phyloP scores from a whole-genome alignment of 1,140 invertebrate species.

The Ladona fulva region DNA sequence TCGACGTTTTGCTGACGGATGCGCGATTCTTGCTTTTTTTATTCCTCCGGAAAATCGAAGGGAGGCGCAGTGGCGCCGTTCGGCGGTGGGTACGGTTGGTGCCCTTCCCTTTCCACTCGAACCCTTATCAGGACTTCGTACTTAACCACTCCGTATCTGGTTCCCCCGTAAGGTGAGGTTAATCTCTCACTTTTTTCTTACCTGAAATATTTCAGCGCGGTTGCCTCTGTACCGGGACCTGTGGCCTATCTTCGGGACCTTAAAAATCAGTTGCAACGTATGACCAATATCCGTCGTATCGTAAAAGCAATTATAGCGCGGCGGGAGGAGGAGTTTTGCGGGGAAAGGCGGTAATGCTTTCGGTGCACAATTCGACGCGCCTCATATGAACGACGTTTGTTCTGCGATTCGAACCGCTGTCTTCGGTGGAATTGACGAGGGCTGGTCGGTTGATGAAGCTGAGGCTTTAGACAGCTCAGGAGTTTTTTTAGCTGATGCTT shows the following conservation, averaged over 20 bases:
- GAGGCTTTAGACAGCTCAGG: no score
- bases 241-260: background rate
- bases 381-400: no score
- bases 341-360: no score
- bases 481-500: no score
- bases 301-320: background rate
- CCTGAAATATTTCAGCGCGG: background rate
- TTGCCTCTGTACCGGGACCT: background rate
- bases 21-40: background rate
- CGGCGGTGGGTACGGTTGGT: background rate
- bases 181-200: conserved; percentile 1
- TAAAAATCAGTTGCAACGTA: background rate
- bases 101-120: background rate
- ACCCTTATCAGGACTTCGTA: background rate
- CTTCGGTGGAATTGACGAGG: no score
- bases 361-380: no score
- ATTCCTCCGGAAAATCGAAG: background rate
- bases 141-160: background rate
- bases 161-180: background rate
- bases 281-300: background rate
- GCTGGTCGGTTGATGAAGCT: no score
- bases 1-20: conserved; percentile 2
- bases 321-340: background rate
- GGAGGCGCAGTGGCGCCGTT: background rate
- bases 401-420: no score